These are phyloP conservation scores for Polydesmus complanatus DNA, from an alignment of 2,888 invertebrate genomes.

Conservation along the genomic window DNA sequence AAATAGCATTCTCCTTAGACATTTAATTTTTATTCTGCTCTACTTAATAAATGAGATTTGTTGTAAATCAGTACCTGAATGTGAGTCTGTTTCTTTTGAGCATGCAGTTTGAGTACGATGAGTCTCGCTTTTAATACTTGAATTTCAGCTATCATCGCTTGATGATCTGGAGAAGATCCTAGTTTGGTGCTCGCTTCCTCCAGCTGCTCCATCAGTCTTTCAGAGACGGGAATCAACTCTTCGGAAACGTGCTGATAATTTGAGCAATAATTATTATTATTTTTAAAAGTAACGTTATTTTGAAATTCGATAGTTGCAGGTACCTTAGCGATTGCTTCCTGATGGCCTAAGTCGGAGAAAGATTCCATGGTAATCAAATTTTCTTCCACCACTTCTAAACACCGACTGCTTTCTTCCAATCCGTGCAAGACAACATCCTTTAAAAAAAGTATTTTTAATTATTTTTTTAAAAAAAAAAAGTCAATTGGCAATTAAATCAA, in stretches of 20 bases:
- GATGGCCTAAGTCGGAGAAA: constrained; percentile 7
- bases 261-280: not conserved
- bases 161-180: constrained; percentile 3
- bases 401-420: not conserved
- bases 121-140: constrained; percentile 4
- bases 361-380: constrained; percentile 12
- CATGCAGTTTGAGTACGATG: constrained; percentile 9
- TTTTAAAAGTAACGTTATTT: not conserved
- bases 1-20: too few relatives aligned
- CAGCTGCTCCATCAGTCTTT: constrained; percentile 7
- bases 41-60: not conserved
- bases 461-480: too few relatives aligned
- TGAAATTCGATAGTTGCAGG: not conserved
- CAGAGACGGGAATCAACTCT: constrained; percentile 3
- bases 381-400: constrained; percentile 8
- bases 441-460: too few relatives aligned
- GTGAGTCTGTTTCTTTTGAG: constrained; percentile 5
- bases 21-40: not conserved
- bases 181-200: not conserved
- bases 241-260: constrained; percentile 5
- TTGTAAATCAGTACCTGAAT: not conserved
- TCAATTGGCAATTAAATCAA: too few relatives aligned
- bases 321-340: constrained; percentile 11
- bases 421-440: constrained; percentile 11
- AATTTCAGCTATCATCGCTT: constrained; percentile 6